Percentiles rank a stretch among this genome's conserved stretches.
Evolutionary conservation across 2,113 vertebrate genomes (phyloP).

Genomic region (Alosa alosa): DNA sequence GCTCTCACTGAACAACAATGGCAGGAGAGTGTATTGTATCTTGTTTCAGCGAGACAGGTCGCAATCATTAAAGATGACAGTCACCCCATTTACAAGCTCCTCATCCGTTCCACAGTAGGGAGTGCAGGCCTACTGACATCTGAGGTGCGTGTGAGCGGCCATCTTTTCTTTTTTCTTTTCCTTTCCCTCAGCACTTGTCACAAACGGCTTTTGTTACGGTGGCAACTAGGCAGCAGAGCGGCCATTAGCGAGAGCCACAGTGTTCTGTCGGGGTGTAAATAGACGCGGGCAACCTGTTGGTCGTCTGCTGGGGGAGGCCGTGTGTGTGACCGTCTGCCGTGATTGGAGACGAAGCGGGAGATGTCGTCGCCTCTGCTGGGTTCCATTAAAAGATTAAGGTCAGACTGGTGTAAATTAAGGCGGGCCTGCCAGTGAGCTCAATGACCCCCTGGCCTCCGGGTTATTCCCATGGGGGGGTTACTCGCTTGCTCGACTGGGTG

Average conservation of each 20-base stretch:
- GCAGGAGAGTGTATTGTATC: not conserved
- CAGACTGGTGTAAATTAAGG: conserved; percentile 16
- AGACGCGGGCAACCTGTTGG: not conserved
- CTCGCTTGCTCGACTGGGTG: not conserved
- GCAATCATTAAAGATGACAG: not conserved
- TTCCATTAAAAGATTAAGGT: conserved; percentile 36
- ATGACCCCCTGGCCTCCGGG: not conserved
- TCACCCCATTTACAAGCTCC: not conserved
- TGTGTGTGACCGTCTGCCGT: not conserved
- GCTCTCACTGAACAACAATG: not conserved
- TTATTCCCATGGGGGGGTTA: not conserved
- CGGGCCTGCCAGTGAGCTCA: not conserved
- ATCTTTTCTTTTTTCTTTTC: not conserved
- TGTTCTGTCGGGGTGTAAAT: not conserved
- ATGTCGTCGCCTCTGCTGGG: not conserved
- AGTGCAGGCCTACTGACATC: not conserved
- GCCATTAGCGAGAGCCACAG: not conserved
- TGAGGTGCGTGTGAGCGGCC: not conserved
- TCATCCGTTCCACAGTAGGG: not conserved
- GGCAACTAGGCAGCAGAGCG: not conserved
- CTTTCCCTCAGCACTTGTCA: not conserved
- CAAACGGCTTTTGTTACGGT: not conserved
- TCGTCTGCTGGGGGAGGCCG: not conserved
- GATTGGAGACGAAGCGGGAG: not conserved
- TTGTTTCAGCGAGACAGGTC: not conserved